Evolutionary conservation across 2,113 vertebrate genomes (phyloP).

Genomic region (Mirza zaza): DNA sequence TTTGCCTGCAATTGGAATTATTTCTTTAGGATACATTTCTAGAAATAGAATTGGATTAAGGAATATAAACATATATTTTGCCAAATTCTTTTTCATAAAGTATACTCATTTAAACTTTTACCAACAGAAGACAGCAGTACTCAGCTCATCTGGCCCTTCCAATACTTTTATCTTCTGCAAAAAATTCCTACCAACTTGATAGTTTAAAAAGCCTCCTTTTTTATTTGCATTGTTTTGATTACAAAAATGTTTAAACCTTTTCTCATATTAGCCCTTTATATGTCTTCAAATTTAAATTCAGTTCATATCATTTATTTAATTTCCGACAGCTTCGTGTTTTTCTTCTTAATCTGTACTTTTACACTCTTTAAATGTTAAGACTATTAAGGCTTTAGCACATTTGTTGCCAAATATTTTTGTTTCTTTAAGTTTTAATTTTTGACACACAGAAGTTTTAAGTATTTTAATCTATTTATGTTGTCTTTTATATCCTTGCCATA

Average conservation of each 20-base stretch:
- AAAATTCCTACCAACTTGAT: neutral
- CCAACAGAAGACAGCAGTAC: neutral
- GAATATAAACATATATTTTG: neutral
- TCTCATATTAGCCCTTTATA: neutral
- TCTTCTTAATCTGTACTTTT: neutral
- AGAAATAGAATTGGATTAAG: slow-evolving; percentile 22
- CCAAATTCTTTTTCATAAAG: neutral
- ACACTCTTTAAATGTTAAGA: neutral
- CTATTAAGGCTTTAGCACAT: neutral
- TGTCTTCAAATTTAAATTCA: neutral
- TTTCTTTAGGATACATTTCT: slow-evolving; percentile 36
- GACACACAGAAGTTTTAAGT: slow-evolving; percentile 2
- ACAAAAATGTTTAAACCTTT: neutral
- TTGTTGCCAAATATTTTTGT: slow-evolving; percentile 24
- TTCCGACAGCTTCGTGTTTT: slow-evolving; percentile 18
- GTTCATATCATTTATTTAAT: slow-evolving; percentile 1
- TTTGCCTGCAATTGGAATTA: neutral
- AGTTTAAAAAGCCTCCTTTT: neutral
- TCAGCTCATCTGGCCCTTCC: neutral
- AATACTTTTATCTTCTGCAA: neutral
- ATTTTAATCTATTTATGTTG: neutral
- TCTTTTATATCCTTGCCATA: neutral
- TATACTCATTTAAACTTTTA: neutral
- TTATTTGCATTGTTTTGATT: slow-evolving; percentile 7
- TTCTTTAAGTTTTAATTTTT: slow-evolving; percentile 40